phyloP scores from a whole-genome alignment of 2,888 invertebrate genomes.

The Pyralis farinalis region DNA sequence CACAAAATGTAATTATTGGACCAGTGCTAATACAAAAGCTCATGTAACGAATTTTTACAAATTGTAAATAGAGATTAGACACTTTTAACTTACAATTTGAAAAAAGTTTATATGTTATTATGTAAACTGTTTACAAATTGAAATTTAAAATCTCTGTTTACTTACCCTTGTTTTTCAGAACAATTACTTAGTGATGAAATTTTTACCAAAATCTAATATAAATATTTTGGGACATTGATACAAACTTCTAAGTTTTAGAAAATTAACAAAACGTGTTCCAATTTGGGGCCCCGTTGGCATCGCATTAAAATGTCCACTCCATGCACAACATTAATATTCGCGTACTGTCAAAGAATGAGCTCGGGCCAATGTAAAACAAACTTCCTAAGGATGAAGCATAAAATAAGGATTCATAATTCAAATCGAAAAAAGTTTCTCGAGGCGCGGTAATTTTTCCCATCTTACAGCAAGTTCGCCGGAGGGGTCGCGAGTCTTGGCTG shows the following conservation, averaged over 20 bases:
- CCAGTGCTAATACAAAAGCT: conserved; percentile 56
- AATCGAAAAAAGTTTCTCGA: conserved; percentile 77
- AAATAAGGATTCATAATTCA: conserved; percentile 81
- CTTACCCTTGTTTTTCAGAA: no score
- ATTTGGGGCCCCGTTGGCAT: conserved; percentile 9
- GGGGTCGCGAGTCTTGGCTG: conserved; percentile 66
- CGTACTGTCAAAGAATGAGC: conserved; percentile 55
- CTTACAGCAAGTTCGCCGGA: conserved; percentile 71
- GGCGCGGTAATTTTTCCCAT: conserved; percentile 77
- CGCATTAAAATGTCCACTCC: conserved; percentile 29
- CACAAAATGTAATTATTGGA: conserved; percentile 46
- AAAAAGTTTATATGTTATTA: no score
- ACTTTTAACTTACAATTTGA: no score
- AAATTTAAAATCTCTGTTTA: no score
- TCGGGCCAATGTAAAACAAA: conserved; percentile 66
- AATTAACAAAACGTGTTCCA: conserved; percentile 12
- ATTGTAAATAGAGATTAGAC: no score
- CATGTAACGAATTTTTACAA: conserved; percentile 60
- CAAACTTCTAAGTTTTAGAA: conserved; percentile 9
- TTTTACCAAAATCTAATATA: no score
- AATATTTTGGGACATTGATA: no score
- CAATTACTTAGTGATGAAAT: no score
- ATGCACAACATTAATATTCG: conserved; percentile 56
- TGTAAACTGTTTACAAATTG: no score
- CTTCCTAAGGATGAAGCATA: conserved; percentile 65